These are phyloP conservation scores for Ethmia dodecea DNA, from an alignment of 2,888 invertebrate species.

Conservation along the genomic window DNA sequence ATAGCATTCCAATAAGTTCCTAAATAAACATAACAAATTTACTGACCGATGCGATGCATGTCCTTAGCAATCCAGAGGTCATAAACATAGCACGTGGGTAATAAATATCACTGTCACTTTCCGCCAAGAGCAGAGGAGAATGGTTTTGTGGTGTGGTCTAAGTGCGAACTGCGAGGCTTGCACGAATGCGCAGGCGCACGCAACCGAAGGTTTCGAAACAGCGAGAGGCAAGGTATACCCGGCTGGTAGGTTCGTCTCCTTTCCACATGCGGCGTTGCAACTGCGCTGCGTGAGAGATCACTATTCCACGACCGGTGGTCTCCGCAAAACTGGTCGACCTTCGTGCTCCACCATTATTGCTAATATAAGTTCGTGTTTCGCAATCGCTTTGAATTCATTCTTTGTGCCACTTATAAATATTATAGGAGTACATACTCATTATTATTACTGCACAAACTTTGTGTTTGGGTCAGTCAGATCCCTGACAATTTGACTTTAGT, in stretches of 20 bases:
- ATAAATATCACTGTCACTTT: constrained; percentile 62
- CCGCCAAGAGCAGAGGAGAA: constrained; percentile 34
- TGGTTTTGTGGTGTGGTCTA: constrained; percentile 42
- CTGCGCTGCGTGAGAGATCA: constrained; percentile 31
- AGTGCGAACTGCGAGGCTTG: constrained; percentile 42
- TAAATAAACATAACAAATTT: constrained; percentile 2
- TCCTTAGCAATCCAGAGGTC: constrained; percentile 29
- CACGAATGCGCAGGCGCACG: constrained; percentile 43
- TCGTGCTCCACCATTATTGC: constrained; percentile 64
- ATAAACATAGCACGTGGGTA: constrained; percentile 34
- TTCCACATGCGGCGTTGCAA: constrained; percentile 28
- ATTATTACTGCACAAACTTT: too few species aligned
- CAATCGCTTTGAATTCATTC: constrained; percentile 53
- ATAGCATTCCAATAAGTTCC: too few species aligned
- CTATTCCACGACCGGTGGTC: constrained; percentile 25
- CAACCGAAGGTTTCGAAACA: constrained; percentile 64
- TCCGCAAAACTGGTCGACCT: constrained; percentile 53
- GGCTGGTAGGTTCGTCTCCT: constrained; percentile 38
- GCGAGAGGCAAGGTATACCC: constrained; percentile 33
- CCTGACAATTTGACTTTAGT: too few species aligned
- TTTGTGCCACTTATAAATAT: constrained; percentile 52
- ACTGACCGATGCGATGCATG: constrained; percentile 31
- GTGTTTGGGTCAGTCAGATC: too few species aligned
- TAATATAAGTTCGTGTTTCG: constrained; percentile 63
- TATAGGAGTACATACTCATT: too few species aligned